phyloP scores from a whole-genome alignment of 2,888 invertebrate species.

The Caenorhabditis auriculariae region DNA sequence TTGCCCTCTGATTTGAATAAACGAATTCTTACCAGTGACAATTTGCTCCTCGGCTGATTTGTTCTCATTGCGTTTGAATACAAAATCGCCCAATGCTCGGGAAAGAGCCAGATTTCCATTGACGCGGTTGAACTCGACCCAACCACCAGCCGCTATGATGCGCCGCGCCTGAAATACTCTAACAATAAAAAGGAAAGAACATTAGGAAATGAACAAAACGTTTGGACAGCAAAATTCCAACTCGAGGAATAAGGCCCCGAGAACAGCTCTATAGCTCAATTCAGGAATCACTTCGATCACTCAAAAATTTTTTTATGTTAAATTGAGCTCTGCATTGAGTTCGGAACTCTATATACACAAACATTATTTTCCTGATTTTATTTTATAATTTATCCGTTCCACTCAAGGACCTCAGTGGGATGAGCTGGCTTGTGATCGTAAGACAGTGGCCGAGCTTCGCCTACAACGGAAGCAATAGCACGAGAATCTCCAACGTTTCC shows the following conservation, averaged over 20 bases:
- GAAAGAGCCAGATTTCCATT: slow-evolving; percentile 90
- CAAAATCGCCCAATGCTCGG: slow-evolving; percentile 92
- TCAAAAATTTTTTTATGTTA: background rate
- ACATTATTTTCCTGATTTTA: background rate
- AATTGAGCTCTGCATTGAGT: background rate
- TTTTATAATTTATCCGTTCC: background rate
- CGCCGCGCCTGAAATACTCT: slow-evolving; percentile 73
- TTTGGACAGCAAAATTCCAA: no score
- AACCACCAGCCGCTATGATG: slow-evolving; percentile 90
- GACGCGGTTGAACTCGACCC: slow-evolving; percentile 90
- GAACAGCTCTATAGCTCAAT: no score
- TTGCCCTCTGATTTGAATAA: no score
- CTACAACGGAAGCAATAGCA: slow-evolving; percentile 84
- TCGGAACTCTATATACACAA: background rate
- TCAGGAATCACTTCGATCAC: no score
- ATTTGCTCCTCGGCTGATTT: slow-evolving; percentile 90
- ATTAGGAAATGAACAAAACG: no score
- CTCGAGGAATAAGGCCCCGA: no score
- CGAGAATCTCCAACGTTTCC: slow-evolving; percentile 97
- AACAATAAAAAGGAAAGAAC: no score
- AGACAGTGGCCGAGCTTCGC: slow-evolving; percentile 77
- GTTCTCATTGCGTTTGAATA: slow-evolving; percentile 86
- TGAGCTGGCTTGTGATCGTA: slow-evolving; percentile 80
- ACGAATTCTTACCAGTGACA: slow-evolving; percentile 78
- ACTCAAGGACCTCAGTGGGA: slow-evolving; percentile 23